Evolutionary conservation across 2,888 invertebrate genomes (phyloP).

Genomic region (Cabera pusaria): DNA sequence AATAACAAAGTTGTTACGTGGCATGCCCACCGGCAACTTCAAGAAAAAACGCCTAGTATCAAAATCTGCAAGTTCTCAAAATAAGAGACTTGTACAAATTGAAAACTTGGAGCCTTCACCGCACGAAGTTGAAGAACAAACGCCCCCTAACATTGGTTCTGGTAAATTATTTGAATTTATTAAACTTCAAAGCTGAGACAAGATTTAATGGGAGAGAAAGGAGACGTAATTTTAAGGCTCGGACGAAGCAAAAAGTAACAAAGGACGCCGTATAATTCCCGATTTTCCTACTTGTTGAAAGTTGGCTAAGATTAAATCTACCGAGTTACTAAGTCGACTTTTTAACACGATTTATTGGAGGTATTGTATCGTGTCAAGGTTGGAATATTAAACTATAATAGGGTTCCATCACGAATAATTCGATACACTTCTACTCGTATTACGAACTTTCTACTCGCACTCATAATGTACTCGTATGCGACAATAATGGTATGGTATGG

Average conservation of each 20-base stretch:
- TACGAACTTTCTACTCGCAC: no score
- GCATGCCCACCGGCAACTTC: no score
- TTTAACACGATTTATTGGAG: no score
- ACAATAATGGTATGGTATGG: no score
- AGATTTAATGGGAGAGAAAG: conserved; percentile 9
- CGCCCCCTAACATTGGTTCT: conserved; percentile 13
- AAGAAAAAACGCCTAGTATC: no score
- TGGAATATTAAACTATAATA: no score
- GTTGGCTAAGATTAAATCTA: background rate
- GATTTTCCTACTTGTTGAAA: conserved; percentile 3
- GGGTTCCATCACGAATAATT: no score
- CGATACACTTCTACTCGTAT: no score
- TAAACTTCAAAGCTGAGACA: conserved; percentile 10
- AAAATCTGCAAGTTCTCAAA: conserved; percentile 7
- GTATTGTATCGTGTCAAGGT: no score
- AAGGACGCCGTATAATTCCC: conserved; percentile 9
- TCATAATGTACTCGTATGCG: no score
- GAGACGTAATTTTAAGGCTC: conserved; percentile 7
- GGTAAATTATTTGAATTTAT: conserved; percentile 14
- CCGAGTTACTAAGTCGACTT: no score
- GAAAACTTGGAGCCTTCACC: conserved; percentile 18
- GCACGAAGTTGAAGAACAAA: conserved; percentile 26
- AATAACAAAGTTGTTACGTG: no score
- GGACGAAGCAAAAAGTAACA: conserved; percentile 1
- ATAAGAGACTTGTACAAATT: conserved; percentile 15